These are phyloP conservation scores for Mimas tiliae DNA, from an alignment of 2,888 invertebrate species.

Conservation along the genomic window DNA sequence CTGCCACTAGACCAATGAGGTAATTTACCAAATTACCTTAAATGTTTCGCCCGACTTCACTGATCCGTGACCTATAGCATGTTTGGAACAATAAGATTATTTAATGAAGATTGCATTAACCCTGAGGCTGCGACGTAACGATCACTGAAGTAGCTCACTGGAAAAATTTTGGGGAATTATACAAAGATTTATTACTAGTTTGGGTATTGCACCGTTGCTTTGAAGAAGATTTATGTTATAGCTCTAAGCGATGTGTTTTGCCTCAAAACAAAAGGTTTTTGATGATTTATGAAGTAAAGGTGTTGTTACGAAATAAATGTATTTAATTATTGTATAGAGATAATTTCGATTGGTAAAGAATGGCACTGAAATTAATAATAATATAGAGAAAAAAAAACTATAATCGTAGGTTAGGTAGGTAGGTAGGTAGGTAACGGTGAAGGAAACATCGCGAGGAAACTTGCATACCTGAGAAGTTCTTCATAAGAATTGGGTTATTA, in stretches of 20 bases:
- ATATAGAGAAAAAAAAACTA: neutral
- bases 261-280: conserved; percentile 46
- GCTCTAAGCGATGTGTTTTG: conserved; percentile 62
- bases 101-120: conserved; percentile 79
- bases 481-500: too few species aligned
- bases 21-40: conserved; percentile 8
- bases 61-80: conserved; percentile 19
- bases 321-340: neutral
- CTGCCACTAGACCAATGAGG: neutral
- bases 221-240: conserved; percentile 76
- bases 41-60: conserved; percentile 23
- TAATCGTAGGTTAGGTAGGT: too few species aligned
- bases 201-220: conserved; percentile 69
- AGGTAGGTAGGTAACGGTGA: too few species aligned
- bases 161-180: conserved; percentile 69
- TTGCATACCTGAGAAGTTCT: too few species aligned
- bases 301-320: conserved; percentile 36
- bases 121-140: conserved; percentile 71
- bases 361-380: neutral
- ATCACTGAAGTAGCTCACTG: conserved; percentile 78
- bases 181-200: conserved; percentile 77
- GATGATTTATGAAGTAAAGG: conserved; percentile 51
- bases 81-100: conserved; percentile 41
- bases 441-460: too few species aligned
- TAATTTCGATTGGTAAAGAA: neutral